Evolutionary conservation across 2,113 vertebrate genomes (phyloP).

Genomic region (Leucopternis melanops): DNA sequence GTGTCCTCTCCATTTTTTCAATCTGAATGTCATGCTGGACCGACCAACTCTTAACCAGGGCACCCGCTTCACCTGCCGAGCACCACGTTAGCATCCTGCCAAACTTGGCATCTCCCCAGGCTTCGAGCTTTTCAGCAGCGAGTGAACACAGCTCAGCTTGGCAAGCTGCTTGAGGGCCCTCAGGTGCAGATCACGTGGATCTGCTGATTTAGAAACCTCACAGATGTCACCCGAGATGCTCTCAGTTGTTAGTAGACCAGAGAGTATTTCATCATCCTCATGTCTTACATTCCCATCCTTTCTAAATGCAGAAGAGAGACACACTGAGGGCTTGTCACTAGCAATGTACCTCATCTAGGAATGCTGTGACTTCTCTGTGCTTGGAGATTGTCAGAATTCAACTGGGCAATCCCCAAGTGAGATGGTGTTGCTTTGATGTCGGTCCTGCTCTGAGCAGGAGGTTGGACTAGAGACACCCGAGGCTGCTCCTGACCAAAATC

Average conservation of each 20-base stretch:
- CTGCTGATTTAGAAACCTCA: neutral
- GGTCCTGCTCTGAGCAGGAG: neutral
- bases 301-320: neutral
- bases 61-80: accelerated
- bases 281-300: neutral
- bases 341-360: neutral
- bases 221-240: neutral
- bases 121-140: accelerated
- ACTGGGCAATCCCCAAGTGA: neutral
- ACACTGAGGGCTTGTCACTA: neutral
- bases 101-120: neutral
- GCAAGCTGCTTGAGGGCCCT: neutral
- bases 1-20: neutral
- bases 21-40: neutral
- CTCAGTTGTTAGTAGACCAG: neutral
- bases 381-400: neutral
- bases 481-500: neutral
- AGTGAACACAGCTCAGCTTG: neutral
- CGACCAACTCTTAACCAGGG: neutral
- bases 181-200: neutral
- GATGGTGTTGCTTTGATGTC: neutral
- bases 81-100: neutral
- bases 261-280: neutral
- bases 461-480: neutral
- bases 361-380: neutral